Base-by-base conservation (phyloP, 2,113 vertebrate species). In the Indicator maculatus region DNA sequence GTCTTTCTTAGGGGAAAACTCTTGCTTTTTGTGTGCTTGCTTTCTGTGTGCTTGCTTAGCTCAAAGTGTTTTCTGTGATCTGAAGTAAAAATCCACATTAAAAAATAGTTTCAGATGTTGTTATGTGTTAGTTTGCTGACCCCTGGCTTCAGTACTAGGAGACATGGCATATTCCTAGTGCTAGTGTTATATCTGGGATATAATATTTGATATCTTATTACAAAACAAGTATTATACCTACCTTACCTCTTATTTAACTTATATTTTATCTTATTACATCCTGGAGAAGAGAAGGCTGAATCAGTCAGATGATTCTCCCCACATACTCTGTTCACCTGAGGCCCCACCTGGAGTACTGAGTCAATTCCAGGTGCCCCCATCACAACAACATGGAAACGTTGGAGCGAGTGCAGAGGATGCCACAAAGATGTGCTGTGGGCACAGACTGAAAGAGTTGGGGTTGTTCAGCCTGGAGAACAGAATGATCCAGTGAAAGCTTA, bases 31-130 rank as follows among this genome's bases (percentile, higher is more conserved):
- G 12, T 41, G 41, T 60, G 92, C 66, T 91, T 78, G 44, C 20
- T 86, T 95, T 83, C 47, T 64, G 14, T 41, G 45, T 60, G 93
- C 66, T 91, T 86, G n/a, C 87, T 94, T 70, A 94, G 66, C 31
- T 92, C 52, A 58, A 86, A 94, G 70, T 59, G 82, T 11, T 27
- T 64, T 76, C 69, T 38, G 18, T 53, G 41, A 89, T 85, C 28
- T 71, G 39, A 76, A 79, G 71, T 81, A 27, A 80, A 92, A 71
- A 33, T 38, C 41, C 47, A 23, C 23, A 56, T 74, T 61, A 88
- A 83, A 83, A 92, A 93, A 16, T 4, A 45, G 14, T 47, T 7
- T 38, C 67, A 60, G 3, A 50, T 36, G 24, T 67, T 88, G 83
- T 52, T 71, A 44, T 28, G 38, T 24, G 80, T 86, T 75, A 21